Percentiles rank a stretch among this genome's conserved stretches.
These are phyloP conservation scores for Drosophila azteca DNA, from an alignment of 1,140 invertebrate species.

Conservation along the genomic window DNA sequence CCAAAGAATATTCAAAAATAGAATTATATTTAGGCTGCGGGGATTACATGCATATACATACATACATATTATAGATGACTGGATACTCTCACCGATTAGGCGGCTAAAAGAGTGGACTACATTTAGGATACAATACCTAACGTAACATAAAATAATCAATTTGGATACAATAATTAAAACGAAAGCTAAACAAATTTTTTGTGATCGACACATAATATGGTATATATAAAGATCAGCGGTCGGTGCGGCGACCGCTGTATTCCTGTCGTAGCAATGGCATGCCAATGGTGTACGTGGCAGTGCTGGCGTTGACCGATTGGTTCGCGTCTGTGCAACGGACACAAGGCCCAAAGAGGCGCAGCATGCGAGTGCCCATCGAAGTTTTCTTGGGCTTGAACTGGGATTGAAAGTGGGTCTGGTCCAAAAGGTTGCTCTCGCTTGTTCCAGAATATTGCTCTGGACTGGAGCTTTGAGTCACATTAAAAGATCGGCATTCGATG, in stretches of 20 bases:
- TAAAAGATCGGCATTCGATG: constrained; percentile 28
- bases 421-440: constrained; percentile 11
- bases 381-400: constrained; percentile 2
- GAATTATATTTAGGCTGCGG: too few relatives aligned
- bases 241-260: background rate
- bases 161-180: too few relatives aligned
- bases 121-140: too few relatives aligned
- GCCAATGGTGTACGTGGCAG: constrained; percentile 37
- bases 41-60: too few relatives aligned
- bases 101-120: too few relatives aligned
- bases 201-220: too few relatives aligned
- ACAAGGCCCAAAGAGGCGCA: constrained; percentile 65
- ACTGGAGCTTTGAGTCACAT: background rate
- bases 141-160: too few relatives aligned
- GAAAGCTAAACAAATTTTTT: too few relatives aligned
- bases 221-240: too few relatives aligned
- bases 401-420: constrained; percentile 5
- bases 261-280: constrained; percentile 37
- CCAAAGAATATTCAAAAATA: too few relatives aligned
- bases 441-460: background rate
- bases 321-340: constrained; percentile 49
- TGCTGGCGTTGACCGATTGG: constrained; percentile 32
- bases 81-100: too few relatives aligned
- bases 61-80: too few relatives aligned
- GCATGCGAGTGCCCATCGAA: constrained; percentile 46